Evolutionary conservation across 2,797 vertebrate species (phyloP).

Genomic region (Enteromius paludinosus): DNA sequence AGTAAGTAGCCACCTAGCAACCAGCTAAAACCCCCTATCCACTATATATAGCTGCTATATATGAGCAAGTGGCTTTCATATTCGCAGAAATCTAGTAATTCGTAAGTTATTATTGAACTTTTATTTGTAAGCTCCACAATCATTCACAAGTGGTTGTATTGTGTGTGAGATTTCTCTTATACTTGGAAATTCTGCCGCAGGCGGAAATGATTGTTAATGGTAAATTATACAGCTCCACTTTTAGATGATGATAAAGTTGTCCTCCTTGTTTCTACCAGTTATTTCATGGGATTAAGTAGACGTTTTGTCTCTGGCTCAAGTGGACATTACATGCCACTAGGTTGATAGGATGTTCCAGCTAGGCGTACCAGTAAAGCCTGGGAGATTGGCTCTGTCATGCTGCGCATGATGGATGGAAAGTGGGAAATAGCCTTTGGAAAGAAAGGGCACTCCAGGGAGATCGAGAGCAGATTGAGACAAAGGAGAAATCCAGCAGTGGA

Average conservation of each 20-base stretch:
- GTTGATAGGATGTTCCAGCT: conserved; percentile 29
- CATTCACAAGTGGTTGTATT: not conserved
- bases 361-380: conserved; percentile 34
- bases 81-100: not conserved
- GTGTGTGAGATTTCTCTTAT: not conserved
- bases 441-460: conserved; percentile 58
- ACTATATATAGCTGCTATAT: not conserved
- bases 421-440: conserved; percentile 55
- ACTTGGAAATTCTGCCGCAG: not conserved
- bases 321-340: conserved; percentile 44
- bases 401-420: conserved; percentile 54
- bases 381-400: conserved; percentile 57
- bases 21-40: not conserved
- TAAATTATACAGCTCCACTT: not conserved
- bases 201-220: not conserved
- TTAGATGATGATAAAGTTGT: conserved; percentile 39
- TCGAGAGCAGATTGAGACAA: conserved; percentile 57
- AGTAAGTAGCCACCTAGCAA: not conserved
- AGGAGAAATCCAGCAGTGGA: conserved; percentile 50
- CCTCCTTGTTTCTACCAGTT: conserved; percentile 12
- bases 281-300: conserved; percentile 11
- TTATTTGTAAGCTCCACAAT: not conserved
- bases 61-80: not conserved
- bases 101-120: not conserved
- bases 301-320: conserved; percentile 37